Evolutionary conservation across 2,888 invertebrate genomes (phyloP).

Genomic region (Cheilosia vulpina): DNA sequence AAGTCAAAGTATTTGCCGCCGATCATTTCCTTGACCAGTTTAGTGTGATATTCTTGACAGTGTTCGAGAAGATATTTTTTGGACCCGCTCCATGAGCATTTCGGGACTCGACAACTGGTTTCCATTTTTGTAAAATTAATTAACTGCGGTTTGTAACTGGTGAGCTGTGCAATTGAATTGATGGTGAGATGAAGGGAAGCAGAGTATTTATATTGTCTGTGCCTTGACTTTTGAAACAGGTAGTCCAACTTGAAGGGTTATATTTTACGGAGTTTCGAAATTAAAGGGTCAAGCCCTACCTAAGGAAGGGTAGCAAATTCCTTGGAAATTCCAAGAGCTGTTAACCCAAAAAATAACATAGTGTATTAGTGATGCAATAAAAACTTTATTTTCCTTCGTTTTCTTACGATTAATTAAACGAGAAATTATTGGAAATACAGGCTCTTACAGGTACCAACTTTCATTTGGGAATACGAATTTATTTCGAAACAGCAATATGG

Average conservation of each 20-base stretch:
- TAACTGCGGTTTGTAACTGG: neutral
- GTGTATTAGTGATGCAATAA: too few species aligned
- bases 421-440: too few species aligned
- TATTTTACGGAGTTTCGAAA: too few species aligned
- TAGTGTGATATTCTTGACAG: constrained; percentile 1
- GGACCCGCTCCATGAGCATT: constrained; percentile 25
- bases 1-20: constrained; percentile 16
- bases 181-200: neutral
- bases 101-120: neutral
- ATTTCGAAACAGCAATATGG: too few species aligned
- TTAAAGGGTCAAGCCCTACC: too few species aligned
- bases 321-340: too few species aligned
- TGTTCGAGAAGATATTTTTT: constrained; percentile 5
- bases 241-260: neutral
- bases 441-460: too few species aligned
- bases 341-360: too few species aligned
- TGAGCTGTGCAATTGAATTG: neutral
- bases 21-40: constrained; percentile 8
- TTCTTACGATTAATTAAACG: too few species aligned
- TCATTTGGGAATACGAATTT: too few species aligned
- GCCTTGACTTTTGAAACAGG: neutral
- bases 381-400: too few species aligned
- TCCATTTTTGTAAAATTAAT: constrained; percentile 5
- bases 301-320: too few species aligned
- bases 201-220: neutral